Evolutionary conservation across 2,888 invertebrate species (phyloP).

Genomic region (Nephrotoma flavescens): DNA sequence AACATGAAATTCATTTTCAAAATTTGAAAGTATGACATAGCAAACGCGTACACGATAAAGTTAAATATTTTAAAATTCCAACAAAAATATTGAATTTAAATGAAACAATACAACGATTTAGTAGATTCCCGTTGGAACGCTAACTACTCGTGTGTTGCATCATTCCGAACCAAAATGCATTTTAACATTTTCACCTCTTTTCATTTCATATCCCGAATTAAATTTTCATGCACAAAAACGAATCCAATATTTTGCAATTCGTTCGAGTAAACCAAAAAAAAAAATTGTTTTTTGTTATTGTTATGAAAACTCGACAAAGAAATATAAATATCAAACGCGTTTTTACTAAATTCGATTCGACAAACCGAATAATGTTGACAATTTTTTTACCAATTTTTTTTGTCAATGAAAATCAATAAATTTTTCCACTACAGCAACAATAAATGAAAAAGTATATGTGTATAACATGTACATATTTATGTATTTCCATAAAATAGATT

Average conservation of each 20-base stretch:
- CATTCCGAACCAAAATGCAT: background rate
- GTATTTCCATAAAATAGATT: background rate
- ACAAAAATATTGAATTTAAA: background rate
- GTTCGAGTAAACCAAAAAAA: background rate
- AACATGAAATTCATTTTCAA: too few relatives aligned
- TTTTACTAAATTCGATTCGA: background rate
- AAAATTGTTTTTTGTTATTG: background rate
- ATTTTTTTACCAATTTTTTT: background rate
- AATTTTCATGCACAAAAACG: background rate
- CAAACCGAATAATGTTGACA: background rate
- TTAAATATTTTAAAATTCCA: background rate
- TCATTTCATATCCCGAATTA: background rate
- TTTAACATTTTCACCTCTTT: background rate
- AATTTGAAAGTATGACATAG: too few relatives aligned
- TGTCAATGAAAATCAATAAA: background rate
- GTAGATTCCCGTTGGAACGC: background rate
- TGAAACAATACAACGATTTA: background rate
- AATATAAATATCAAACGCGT: background rate
- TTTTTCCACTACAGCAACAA: background rate
- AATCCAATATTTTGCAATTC: background rate
- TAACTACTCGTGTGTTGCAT: background rate
- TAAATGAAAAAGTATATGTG: background rate
- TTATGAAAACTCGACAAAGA: background rate
- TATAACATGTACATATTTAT: background rate
- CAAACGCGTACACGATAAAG: background rate